These are phyloP conservation scores for Cygnus buccinator DNA, from an alignment of 2,113 vertebrate species.

Conservation along the genomic window DNA sequence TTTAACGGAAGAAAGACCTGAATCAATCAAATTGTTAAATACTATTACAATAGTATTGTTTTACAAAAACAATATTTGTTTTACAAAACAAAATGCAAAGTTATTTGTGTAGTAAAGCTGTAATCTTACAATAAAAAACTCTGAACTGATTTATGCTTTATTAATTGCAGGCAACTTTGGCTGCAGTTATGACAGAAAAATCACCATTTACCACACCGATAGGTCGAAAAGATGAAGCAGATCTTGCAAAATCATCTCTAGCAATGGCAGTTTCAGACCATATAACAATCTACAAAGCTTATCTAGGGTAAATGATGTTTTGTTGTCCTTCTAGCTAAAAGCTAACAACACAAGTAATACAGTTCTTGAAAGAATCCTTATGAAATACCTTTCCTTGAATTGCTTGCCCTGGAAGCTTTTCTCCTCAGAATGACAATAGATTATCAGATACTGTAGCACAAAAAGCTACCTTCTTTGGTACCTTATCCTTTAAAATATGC, in stretches of 20 bases:
- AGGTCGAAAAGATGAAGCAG: constrained; percentile 93
- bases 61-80: too few species aligned
- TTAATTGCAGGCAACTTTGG: constrained; percentile 88
- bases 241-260: constrained; percentile 90
- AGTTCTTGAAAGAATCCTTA: neutral
- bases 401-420: neutral
- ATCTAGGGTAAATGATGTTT: constrained; percentile 83
- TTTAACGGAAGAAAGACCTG: neutral
- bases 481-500: neutral
- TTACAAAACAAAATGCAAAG: neutral
- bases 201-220: constrained; percentile 95
- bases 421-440: neutral
- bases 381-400: neutral
- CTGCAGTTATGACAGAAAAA: constrained; percentile 96
- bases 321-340: neutral
- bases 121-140: neutral
- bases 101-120: neutral
- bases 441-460: neutral
- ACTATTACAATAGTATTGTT: neutral
- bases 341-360: neutral
- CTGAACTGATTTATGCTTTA: neutral
- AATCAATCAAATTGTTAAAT: neutral
- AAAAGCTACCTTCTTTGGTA: neutral
- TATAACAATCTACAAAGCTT: constrained; percentile 93
- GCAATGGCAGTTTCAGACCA: constrained; percentile 93